Base-by-base conservation (phyloP, 2,797 vertebrate species). In the Myiothlypis chrysogaster region DNA sequence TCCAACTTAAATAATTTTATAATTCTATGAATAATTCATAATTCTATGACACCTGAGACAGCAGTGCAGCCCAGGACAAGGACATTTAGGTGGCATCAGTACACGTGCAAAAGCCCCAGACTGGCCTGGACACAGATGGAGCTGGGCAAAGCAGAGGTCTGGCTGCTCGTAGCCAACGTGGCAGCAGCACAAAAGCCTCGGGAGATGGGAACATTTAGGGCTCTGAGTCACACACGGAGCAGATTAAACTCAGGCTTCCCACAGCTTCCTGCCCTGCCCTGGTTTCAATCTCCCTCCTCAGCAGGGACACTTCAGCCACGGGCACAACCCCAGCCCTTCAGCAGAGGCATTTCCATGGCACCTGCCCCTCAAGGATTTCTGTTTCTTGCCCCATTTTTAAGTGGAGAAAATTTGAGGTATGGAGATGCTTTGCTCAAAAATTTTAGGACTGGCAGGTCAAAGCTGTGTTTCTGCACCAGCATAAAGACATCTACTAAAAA, bases 221-320 rank as follows among this genome's bases (percentile, higher is more conserved):
- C 85, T 95, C 57, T 95, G 95, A 95, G 87, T 96, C 96, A 96
- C 91, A 95, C 69, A 86, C 32, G 23, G 85, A 94, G 95, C 83
- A 78, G 90, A 96, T 95, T 95, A 93, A 96, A 83, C 70, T 95
- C 94, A 86, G 94, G 25, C 94, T 96, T 94, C 96, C 96, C 96
- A 95, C 96, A 94, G 94, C 52, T 96, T 96, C 96, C 95, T 95
- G 94, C 90, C 83, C 87, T 94, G 85, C 83, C 87, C 69, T 2
- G 2, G 49, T 66, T 79, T 22, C 35, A 80, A 61, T 13, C 88
- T 90, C 80, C 55, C 35, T 82, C 50, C 87, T 13, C 70, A 44
- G 66, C 64, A 52, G 0, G 39, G 89, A 47, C 94, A 61, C 43
- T 82, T 64, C 65, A 78, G 76, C 39, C 75, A 35, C 0, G 8